Conservation (phyloP, 1,140 invertebrate species). For the Lycorma delicatula region DNA sequence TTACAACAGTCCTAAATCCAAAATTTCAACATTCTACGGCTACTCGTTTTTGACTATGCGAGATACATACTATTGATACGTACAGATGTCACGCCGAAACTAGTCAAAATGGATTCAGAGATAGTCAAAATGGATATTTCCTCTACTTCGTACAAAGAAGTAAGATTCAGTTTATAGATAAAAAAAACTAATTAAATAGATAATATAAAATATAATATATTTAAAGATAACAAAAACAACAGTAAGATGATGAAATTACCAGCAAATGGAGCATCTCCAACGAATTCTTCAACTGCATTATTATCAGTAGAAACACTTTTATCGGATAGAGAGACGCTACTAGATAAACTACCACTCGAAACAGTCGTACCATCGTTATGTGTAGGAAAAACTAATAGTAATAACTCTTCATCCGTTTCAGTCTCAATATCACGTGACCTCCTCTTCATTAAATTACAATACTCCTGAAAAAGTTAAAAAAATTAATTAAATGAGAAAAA, state of each 20-base stretch:
- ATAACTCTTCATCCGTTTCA: conserved; percentile 54
- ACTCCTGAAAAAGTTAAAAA: conserved; percentile 46
- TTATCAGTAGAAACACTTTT: conserved; percentile 73
- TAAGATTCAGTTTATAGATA: too few relatives aligned
- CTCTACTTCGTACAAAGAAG: too few relatives aligned
- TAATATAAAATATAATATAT: too few relatives aligned
- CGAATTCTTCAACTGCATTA: conserved; percentile 75
- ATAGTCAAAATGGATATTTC: too few relatives aligned
- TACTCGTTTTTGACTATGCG: too few relatives aligned
- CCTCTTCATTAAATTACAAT: conserved; percentile 46
- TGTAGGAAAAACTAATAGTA: conserved; percentile 46
- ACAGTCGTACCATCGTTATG: neutral
- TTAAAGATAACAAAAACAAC: too few relatives aligned
- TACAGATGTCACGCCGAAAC: too few relatives aligned
- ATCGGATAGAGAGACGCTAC: conserved; percentile 58
- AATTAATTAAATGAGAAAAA: neutral
- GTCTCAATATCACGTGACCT: conserved; percentile 72
- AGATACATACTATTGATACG: too few relatives aligned
- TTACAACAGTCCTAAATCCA: too few relatives aligned
- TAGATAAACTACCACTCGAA: conserved; percentile 42
- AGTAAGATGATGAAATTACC: conserved; percentile 57
- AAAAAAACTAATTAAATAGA: too few relatives aligned
- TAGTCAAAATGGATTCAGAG: too few relatives aligned
- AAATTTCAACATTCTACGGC: too few relatives aligned
- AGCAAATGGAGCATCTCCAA: conserved; percentile 77